Percentiles rank a stretch among this genome's conserved stretches.
Conservation (phyloP, 1,140 invertebrate species). For the Palaemon carinicauda region DNA sequence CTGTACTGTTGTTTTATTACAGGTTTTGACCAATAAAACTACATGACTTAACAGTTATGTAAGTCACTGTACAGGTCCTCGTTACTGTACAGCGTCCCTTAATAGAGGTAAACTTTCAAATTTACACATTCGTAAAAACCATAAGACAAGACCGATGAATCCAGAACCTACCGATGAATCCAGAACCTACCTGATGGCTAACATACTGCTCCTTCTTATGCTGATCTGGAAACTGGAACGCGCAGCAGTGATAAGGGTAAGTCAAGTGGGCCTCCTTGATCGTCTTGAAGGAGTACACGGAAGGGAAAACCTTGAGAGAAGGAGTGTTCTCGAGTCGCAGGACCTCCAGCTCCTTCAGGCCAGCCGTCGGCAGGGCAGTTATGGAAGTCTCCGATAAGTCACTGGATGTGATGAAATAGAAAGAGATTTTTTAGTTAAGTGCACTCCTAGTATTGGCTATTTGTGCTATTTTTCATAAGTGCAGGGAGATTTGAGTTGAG, state of each 20-base stretch:
- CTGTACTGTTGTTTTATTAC: too few relatives aligned
- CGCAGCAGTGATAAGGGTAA: slow-evolving; percentile 90
- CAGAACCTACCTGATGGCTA: slow-evolving; percentile 61
- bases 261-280: slow-evolving; percentile 74
- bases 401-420: slow-evolving; percentile 66
- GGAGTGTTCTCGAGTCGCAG: slow-evolving; percentile 77
- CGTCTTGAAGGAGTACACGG: slow-evolving; percentile 77
- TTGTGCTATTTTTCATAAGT: too few relatives aligned
- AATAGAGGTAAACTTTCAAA: too few relatives aligned
- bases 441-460: too few relatives aligned
- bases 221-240: slow-evolving; percentile 81
- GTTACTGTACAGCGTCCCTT: too few relatives aligned
- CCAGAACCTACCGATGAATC: slow-evolving; percentile 55
- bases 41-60: too few relatives aligned
- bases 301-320: slow-evolving; percentile 81
- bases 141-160: not conserved
- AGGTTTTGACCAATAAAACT: too few relatives aligned
- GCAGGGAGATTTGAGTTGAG: too few relatives aligned
- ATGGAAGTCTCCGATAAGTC: slow-evolving; percentile 81
- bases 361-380: slow-evolving; percentile 75
- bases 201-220: slow-evolving; percentile 75
- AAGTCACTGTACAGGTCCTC: too few relatives aligned
- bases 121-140: not conserved
- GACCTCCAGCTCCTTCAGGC: slow-evolving; percentile 76
- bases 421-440: too few relatives aligned